Conservation (phyloP, 2,113 vertebrate genomes). For the Ciconia boyciana region DNA sequence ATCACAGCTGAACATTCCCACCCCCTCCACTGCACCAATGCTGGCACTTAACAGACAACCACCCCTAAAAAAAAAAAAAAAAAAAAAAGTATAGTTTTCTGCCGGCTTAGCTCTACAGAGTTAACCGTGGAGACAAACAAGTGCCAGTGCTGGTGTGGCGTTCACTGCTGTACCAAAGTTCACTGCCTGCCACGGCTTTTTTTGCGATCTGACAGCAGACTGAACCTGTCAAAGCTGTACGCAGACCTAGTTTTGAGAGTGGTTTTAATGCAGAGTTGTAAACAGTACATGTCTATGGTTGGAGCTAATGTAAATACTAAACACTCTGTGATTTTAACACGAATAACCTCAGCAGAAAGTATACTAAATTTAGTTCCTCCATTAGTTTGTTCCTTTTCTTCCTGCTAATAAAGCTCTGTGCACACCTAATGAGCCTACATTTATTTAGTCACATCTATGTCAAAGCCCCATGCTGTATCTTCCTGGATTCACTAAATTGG, state of each 20-base stretch:
- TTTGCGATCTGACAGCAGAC: not conserved
- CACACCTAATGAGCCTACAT: not conserved
- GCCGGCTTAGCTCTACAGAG: not conserved
- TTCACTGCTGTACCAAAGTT: not conserved
- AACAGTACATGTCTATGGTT: not conserved
- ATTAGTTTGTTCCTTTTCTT: not conserved
- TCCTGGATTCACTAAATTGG: not conserved
- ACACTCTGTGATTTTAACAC: not conserved
- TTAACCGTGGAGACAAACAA: not conserved
- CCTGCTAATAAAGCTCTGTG: not conserved
- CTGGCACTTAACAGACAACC: not conserved
- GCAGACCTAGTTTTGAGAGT: not conserved
- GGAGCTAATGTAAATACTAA: not conserved
- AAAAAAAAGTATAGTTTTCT: not conserved
- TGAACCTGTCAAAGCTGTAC: not conserved
- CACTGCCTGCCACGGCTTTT: not conserved
- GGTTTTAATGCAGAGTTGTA: not conserved
- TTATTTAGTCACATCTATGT: not conserved
- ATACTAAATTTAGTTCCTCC: not conserved
- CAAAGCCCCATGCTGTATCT: not conserved
- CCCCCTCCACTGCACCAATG: not conserved
- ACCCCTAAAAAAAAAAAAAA: not conserved
- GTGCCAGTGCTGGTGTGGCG: not conserved
- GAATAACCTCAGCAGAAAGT: not conserved
- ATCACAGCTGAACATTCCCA: not conserved